Conservation (phyloP, 2,888 invertebrate genomes). For the Gastrophysa polygoni region DNA sequence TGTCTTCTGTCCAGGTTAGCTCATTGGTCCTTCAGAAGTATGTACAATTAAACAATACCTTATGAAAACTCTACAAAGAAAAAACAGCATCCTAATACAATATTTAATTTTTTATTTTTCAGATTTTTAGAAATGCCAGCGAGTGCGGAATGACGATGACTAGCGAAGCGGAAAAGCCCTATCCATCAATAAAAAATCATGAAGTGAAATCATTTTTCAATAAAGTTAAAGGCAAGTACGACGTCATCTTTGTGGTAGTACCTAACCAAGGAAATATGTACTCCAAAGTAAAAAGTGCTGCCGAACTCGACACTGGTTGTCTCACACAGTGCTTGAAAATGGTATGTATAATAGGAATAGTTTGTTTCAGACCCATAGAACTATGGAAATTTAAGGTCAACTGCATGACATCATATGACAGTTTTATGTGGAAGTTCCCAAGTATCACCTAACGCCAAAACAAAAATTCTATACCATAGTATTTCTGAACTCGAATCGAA, state of each 20-base stretch:
- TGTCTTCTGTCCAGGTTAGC: no score
- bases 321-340: slow-evolving; percentile 76
- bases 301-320: slow-evolving; percentile 71
- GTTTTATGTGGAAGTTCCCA: no score
- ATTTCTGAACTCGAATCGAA: no score
- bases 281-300: slow-evolving; percentile 67
- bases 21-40: no score
- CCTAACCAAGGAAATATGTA: slow-evolving; percentile 55
- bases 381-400: no score
- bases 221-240: slow-evolving; percentile 45
- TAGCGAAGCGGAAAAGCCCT: slow-evolving; percentile 26
- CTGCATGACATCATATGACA: no score
- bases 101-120: slow-evolving; percentile 3
- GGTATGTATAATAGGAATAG: not conserved
- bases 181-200: slow-evolving; percentile 17
- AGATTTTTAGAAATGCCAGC: slow-evolving; percentile 28
- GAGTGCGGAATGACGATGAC: slow-evolving; percentile 31
- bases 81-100: no score
- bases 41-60: no score
- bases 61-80: no score
- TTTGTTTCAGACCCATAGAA: no score
- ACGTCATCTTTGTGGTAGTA: slow-evolving; percentile 69
- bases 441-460: no score
- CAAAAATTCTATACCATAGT: no score
- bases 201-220: slow-evolving; percentile 10